Base-by-base conservation (phyloP, 2,113 vertebrate species). In the Toxotes chatareus region DNA sequence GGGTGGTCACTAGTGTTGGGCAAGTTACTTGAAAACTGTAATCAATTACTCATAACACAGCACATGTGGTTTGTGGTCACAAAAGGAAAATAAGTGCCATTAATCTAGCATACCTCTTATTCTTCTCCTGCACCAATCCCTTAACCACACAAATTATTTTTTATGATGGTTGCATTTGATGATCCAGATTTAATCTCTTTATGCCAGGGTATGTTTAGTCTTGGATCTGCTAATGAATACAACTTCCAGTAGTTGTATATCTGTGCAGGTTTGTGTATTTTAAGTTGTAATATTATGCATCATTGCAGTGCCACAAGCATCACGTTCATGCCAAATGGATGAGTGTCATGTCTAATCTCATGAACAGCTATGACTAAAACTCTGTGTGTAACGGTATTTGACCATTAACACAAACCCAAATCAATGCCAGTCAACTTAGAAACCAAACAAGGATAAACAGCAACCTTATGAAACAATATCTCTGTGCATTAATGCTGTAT, bases 361-460 rank as follows among this genome's bases (percentile, higher is more conserved):
- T 70, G 13, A 73, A 46, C 51, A 60, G 31, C 67, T 55, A 32
- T 57, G 68, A 62, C 34, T 68, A 73, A 71, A 60, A 66, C 16
- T 5, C 16, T 62, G 70, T 60, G 61, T 59, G 57, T 80, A 61
- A 77, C 38, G 38, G 31, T 42, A 72, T 79, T 51, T 68, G 34
- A 71, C 62, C 60, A 65, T 44, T 67, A 76, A 84, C 7, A 72
- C 61, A 64, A 19, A 85, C 34, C 23, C 74, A 84, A 86, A 62
- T 86, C 73, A 67, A 57, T 62, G 68, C 72, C 83, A 80, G 83
- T 83, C 59, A 72, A 72, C 59, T 62, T 82, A 49, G 67, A 83
- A 82, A 75, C 65, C 72, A 87, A 89, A 87, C 80, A 82, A 66
- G 65, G 23, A 76, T 65, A 76, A 89, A 91, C 74, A 90, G 79